Evolutionary conservation across 2,113 vertebrate genomes (phyloP).

Genomic region (Gnathonemus echidnorhynchus): DNA sequence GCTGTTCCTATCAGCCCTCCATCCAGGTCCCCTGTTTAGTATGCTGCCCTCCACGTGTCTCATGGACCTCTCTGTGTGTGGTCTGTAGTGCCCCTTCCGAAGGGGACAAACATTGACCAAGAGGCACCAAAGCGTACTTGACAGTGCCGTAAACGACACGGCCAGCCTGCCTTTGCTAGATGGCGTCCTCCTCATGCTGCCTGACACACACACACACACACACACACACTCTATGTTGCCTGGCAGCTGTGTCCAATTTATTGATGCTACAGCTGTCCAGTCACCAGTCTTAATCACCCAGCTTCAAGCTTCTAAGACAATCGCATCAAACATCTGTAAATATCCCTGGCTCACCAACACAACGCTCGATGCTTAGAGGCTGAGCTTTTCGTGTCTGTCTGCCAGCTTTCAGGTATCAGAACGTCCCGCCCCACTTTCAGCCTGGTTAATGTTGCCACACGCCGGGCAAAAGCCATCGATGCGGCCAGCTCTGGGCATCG

Average conservation of each 20-base stretch:
- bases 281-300: background rate
- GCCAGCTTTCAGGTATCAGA: background rate
- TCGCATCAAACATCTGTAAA: background rate
- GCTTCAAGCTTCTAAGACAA: background rate
- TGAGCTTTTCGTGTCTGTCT: background rate
- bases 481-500: background rate
- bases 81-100: background rate
- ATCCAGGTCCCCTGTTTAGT: background rate
- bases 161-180: background rate
- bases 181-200: background rate
- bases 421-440: background rate
- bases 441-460: background rate
- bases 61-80: background rate
- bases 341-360: background rate
- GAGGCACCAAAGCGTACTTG: background rate
- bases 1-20: background rate
- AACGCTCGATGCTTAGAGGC: background rate
- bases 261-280: background rate
- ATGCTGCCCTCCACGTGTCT: background rate
- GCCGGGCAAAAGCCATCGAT: background rate
- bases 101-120: background rate
- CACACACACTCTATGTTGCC: background rate
- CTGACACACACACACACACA: background rate
- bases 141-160: background rate
- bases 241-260: background rate